Evolutionary conservation across 2,888 invertebrate genomes (phyloP).

Genomic region (Operophtera brumata): DNA sequence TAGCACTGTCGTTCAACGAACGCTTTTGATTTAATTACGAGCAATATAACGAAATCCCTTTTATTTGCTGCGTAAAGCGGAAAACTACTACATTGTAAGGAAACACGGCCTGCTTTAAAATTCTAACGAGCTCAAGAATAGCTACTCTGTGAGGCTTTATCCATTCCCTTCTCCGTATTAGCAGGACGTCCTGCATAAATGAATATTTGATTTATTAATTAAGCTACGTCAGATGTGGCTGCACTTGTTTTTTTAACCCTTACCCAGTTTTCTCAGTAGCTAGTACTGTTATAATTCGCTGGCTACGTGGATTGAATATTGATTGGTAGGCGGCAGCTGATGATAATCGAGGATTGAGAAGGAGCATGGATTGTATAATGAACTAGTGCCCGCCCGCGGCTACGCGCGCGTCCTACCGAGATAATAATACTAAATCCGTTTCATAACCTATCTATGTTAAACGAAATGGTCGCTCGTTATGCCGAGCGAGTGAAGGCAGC

Average conservation of each 20-base stretch:
- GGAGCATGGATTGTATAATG: constrained; percentile 2
- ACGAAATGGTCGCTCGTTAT: too few relatives aligned
- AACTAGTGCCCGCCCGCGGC: too few relatives aligned
- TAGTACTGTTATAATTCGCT: constrained; percentile 18
- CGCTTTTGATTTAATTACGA: background rate
- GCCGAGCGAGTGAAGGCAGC: too few relatives aligned
- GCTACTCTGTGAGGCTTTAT: constrained; percentile 17
- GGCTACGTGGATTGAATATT: constrained; percentile 28
- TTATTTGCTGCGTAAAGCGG: background rate
- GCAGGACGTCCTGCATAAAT: constrained; percentile 63
- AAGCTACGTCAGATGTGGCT: constrained; percentile 47
- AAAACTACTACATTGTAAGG: constrained; percentile 1
- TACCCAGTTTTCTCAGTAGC: constrained; percentile 24
- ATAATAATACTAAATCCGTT: too few relatives aligned
- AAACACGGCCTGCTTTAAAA: constrained; percentile 19
- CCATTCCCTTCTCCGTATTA: constrained; percentile 45
- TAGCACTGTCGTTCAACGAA: background rate
- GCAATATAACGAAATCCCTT: background rate
- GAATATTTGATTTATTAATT: constrained; percentile 74
- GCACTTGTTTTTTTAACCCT: constrained; percentile 27
- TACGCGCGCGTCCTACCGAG: too few relatives aligned
- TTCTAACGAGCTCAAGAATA: constrained; percentile 27
- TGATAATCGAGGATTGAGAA: background rate
- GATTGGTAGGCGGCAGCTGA: constrained; percentile 14
- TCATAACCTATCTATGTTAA: too few relatives aligned